phyloP scores from a whole-genome alignment of 2,113 vertebrate species.

The Apeltes quadracus region DNA sequence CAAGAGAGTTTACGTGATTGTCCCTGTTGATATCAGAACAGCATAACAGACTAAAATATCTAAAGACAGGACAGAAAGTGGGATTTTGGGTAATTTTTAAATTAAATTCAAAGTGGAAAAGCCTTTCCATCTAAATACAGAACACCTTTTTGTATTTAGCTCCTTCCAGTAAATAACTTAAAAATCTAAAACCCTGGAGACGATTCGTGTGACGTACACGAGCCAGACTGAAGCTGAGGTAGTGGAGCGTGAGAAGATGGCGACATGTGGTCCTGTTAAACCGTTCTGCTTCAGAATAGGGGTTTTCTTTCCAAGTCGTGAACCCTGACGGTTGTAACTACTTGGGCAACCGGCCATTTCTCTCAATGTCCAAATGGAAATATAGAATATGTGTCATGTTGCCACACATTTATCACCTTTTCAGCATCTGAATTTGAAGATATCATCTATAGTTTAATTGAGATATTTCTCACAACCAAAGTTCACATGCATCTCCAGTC shows the following conservation, averaged over 20 bases:
- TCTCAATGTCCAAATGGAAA: constrained; percentile 42
- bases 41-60: background rate
- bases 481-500: background rate
- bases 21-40: background rate
- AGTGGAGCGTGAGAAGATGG: background rate
- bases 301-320: constrained; percentile 52
- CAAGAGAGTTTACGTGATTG: background rate
- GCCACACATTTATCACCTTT: constrained; percentile 35
- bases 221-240: constrained; percentile 4
- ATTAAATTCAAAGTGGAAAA: background rate
- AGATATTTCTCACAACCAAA: constrained; percentile 5
- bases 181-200: too few relatives aligned
- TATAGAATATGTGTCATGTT: constrained; percentile 18
- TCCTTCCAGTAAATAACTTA: too few relatives aligned
- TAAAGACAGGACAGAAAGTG: background rate
- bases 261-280: constrained; percentile 28
- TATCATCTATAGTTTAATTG: constrained; percentile 33
- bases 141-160: too few relatives aligned
- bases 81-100: background rate
- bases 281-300: constrained; percentile 16
- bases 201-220: constrained; percentile 25
- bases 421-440: constrained; percentile 33
- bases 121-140: background rate
- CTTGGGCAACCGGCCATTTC: background rate
- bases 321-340: constrained; percentile 25